Conservation (phyloP, 2,113 vertebrate species). For the Pteronura brasiliensis region DNA sequence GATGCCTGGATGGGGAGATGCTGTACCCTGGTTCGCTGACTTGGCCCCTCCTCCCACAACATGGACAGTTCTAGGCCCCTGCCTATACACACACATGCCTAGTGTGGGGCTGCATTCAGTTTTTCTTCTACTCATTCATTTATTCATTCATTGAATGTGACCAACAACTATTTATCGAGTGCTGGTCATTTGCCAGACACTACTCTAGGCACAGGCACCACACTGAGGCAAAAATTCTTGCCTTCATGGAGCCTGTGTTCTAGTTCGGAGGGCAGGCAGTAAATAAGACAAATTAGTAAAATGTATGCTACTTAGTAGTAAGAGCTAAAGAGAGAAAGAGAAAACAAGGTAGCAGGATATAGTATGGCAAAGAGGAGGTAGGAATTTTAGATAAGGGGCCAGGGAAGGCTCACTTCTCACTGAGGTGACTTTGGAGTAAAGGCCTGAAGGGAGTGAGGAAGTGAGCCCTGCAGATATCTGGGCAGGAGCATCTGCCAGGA, state of each 20-base stretch:
- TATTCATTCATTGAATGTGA: not conserved
- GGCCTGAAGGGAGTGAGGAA: not conserved
- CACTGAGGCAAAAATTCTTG: not conserved
- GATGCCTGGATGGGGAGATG: not conserved
- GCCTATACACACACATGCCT: rapidly evolving
- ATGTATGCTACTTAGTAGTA: not conserved
- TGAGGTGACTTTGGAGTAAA: not conserved
- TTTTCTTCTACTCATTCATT: not conserved
- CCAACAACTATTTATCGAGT: not conserved
- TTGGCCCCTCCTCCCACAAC: not conserved
- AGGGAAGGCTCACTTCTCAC: not conserved
- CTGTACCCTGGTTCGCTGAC: not conserved
- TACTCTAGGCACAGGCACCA: not conserved
- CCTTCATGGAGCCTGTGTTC: not conserved
- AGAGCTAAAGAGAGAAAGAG: not conserved
- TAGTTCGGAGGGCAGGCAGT: not conserved
- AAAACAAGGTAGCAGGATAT: not conserved
- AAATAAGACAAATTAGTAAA: not conserved
- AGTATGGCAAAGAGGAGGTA: not conserved
- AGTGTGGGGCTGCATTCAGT: not conserved
- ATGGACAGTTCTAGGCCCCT: not conserved
- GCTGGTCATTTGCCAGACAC: not conserved
- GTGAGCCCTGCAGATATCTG: rapidly evolving
- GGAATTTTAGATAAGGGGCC: not conserved
- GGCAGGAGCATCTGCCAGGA: not conserved